These are phyloP conservation scores for Vicugna pacos DNA, from an alignment of 2,113 vertebrate genomes.

Conservation along the genomic window DNA sequence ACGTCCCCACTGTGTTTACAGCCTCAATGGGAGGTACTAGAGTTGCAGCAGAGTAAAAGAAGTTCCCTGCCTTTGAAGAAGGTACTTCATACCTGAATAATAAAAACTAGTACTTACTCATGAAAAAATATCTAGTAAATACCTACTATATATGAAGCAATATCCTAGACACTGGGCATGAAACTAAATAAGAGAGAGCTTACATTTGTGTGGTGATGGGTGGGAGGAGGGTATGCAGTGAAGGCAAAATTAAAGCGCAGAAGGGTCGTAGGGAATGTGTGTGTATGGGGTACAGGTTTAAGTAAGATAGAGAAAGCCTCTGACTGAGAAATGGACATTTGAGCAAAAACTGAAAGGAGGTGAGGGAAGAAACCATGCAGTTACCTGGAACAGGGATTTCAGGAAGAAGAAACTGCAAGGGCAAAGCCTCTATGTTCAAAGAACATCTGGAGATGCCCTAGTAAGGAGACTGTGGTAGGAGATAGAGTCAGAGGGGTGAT, in stretches of 20 bases:
- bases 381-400: background rate
- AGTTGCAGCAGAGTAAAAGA: background rate
- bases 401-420: background rate
- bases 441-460: background rate
- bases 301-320: background rate
- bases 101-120: background rate
- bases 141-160: background rate
- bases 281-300: background rate
- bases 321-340: background rate
- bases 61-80: background rate
- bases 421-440: background rate
- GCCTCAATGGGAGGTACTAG: background rate
- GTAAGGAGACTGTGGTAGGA: background rate
- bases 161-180: background rate
- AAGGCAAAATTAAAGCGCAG: background rate
- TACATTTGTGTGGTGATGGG: background rate
- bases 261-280: no score
- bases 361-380: background rate
- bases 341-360: background rate
- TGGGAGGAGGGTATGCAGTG: no score
- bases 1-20: background rate
- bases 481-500: background rate
- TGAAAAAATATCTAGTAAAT: background rate
- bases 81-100: background rate
- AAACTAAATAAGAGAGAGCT: background rate